Evolutionary conservation across 2,797 vertebrate species (phyloP), one percentile per base, ranked within the genome.

Genomic region (Poecilia wingei): DNA sequence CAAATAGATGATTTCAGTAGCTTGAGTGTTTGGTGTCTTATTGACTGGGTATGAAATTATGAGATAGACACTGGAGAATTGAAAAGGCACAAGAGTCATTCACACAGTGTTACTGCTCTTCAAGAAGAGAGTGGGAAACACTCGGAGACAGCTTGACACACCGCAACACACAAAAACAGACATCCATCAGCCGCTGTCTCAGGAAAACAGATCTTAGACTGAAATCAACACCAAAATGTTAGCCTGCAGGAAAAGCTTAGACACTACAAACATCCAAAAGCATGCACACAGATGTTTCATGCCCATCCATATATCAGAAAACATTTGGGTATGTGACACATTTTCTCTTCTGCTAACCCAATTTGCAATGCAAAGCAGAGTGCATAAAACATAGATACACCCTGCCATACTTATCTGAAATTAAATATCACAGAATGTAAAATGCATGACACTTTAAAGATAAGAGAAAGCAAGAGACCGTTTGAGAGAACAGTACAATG

Each of bases 11-110:
- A 90, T 86, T 93, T 87, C 75, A 20, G 87, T 72, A 84, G 82
- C 78, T 91, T 7, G 85, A 91, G 89, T 90, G 88, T 87, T 87
- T 83, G 84, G 77, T 20, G 83, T 91, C 84, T 87, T 79, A 87
- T 90, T 93, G 84, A 84, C 84, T 33, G 84, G 72, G 74, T 90
- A 86, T 88, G 80, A 92, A 93, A 92, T 93, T 84, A 91, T 90
- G 87, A 41, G 86, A 91, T 89, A 83, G 86, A 68, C 87, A 89
- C 86, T 80, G 90, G 90, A 90, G 87, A 92, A 90, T 80, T 86
- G 86, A 90, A 92, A 82, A 79, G 84, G 88, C 6, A 70, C 74
- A 79, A 87, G 88, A 89, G 87, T 85, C 85, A 86, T 84, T 86
- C 87, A 88, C 85, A 89, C 82, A 66, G 81, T 64, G 84, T 86